These are phyloP conservation scores for Dermatophagoides farinae DNA, from an alignment of 1,140 invertebrate species.

Conservation along the genomic window DNA sequence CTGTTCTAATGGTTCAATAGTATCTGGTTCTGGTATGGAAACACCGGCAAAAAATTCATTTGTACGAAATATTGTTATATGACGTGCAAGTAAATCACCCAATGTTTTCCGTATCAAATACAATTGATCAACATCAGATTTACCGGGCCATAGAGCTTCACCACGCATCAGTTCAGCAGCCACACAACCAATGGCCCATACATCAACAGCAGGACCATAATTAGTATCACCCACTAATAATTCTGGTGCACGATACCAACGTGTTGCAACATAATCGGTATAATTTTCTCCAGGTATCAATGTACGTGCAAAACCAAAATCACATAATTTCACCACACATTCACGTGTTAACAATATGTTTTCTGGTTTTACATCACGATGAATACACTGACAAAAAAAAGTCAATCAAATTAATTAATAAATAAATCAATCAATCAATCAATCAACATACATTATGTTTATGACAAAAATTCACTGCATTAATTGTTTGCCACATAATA, in stretches of 20 bases:
- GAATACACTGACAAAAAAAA: slow-evolving; percentile 44
- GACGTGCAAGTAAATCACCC: slow-evolving; percentile 62
- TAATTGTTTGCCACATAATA: slow-evolving; percentile 83
- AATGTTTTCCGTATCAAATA: slow-evolving; percentile 77
- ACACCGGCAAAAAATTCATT: slow-evolving; percentile 83
- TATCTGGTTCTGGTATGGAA: slow-evolving; percentile 58
- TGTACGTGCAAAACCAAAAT: slow-evolving; percentile 95
- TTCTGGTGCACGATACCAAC: slow-evolving; percentile 94
- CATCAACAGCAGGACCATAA: slow-evolving; percentile 88
- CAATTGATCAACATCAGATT: slow-evolving; percentile 93
- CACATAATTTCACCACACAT: slow-evolving; percentile 65
- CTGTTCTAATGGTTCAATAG: slow-evolving; percentile 46
- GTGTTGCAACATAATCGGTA: slow-evolving; percentile 95
- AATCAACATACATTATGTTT: slow-evolving; percentile 43
- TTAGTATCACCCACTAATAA: slow-evolving; percentile 88
- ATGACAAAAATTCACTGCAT: slow-evolving; percentile 89
- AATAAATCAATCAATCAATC: not conserved
- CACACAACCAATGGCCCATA: slow-evolving; percentile 90
- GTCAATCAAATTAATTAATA: not conserved
- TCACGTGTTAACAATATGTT: slow-evolving; percentile 88
- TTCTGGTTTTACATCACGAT: slow-evolving; percentile 94
- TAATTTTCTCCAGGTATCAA: slow-evolving; percentile 89
- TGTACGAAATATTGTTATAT: slow-evolving; percentile 81
- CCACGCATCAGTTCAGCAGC: slow-evolving; percentile 83
- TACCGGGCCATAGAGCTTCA: slow-evolving; percentile 91